Conservation (phyloP, 2,113 vertebrate species). For the Cynoglossus semilaevis region DNA sequence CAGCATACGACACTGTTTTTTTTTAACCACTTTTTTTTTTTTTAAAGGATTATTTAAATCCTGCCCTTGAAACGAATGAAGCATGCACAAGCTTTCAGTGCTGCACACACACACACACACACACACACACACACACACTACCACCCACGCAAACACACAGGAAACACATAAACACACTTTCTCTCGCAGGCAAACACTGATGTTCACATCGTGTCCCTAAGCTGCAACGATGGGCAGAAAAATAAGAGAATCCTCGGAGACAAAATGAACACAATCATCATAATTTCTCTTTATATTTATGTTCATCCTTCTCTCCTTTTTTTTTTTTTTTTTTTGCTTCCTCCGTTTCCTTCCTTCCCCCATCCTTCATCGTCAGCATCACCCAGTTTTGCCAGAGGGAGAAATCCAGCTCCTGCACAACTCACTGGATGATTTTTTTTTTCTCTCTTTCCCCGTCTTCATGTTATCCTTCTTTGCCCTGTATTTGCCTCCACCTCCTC, state of each 20-base stretch:
- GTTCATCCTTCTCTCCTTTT: background rate
- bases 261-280: slow-evolving; percentile 38
- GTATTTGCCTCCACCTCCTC: slow-evolving; percentile 43
- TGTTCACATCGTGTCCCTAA: slow-evolving; percentile 60
- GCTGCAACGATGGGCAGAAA: slow-evolving; percentile 52
- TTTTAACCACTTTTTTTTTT: slow-evolving; percentile 25
- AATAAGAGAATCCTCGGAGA: slow-evolving; percentile 53
- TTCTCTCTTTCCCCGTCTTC: background rate
- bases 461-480: slow-evolving; percentile 50
- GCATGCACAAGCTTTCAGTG: slow-evolving; percentile 50
- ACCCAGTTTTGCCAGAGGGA: slow-evolving; percentile 58
- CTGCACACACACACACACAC: slow-evolving; percentile 23
- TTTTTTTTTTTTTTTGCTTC: slow-evolving; percentile 6
- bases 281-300: slow-evolving; percentile 29
- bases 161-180: slow-evolving; percentile 23
- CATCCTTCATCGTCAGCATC: slow-evolving; percentile 27
- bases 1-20: background rate
- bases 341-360: slow-evolving; percentile 16
- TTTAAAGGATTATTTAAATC: slow-evolving; percentile 53
- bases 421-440: slow-evolving; percentile 45
- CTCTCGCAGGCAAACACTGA: slow-evolving; percentile 6
- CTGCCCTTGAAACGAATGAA: slow-evolving; percentile 65
- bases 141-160: slow-evolving; percentile 11
- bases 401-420: slow-evolving; percentile 66
- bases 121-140: slow-evolving; percentile 19